Conservation (phyloP, 2,888 invertebrate species). For the Yponomeuta evonymella region DNA sequence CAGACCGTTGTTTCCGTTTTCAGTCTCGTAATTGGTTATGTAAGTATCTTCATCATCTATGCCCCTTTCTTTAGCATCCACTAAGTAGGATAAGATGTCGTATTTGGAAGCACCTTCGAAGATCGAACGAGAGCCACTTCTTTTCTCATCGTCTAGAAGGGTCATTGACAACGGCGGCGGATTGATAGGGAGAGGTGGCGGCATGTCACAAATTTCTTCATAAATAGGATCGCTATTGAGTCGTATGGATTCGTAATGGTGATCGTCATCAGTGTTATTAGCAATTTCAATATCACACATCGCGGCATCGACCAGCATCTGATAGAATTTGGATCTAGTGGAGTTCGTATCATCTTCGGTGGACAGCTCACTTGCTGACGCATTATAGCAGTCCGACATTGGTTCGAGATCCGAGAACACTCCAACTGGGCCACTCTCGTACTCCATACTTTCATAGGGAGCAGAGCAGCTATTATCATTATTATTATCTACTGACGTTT, state of each 20-base stretch:
- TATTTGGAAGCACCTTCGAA: constrained; percentile 91
- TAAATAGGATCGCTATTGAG: constrained; percentile 84
- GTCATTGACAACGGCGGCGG: constrained; percentile 84
- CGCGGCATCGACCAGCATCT: constrained; percentile 82
- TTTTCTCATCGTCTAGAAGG: constrained; percentile 82
- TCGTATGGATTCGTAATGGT: constrained; percentile 84
- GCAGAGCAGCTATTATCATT: constrained; percentile 80
- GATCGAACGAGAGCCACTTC: constrained; percentile 80
- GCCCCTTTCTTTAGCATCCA: constrained; percentile 88
- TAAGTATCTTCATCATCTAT: constrained; percentile 83
- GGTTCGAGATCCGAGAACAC: constrained; percentile 72
- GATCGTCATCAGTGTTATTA: constrained; percentile 78
- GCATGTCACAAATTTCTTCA: constrained; percentile 84
- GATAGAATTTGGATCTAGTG: constrained; percentile 83
- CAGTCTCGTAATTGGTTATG: constrained; percentile 76
- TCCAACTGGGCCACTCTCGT: constrained; percentile 75
- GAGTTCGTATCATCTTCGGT: constrained; percentile 80
- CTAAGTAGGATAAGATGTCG: constrained; percentile 91
- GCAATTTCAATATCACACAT: constrained; percentile 80
- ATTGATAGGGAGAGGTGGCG: constrained; percentile 86
- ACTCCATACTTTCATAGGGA: constrained; percentile 85
- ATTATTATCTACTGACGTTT: constrained; percentile 53
- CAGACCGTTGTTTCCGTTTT: constrained; percentile 66
- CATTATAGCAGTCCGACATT: constrained; percentile 84
- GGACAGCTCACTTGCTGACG: constrained; percentile 79